Conservation (phyloP, 1,140 invertebrate genomes). For the Pseudoatta argentina region DNA sequence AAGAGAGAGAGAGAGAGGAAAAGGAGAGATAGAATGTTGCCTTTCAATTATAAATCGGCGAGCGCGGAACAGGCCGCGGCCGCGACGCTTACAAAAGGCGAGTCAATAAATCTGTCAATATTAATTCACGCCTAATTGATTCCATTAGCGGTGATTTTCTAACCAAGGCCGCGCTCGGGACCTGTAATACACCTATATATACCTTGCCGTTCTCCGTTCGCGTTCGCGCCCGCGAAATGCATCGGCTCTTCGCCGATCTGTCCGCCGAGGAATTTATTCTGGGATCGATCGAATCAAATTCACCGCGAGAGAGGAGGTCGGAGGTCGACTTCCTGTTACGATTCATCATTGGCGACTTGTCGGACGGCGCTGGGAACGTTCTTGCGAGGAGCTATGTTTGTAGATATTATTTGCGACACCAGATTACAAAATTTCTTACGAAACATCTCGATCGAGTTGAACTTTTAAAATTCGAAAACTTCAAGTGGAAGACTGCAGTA, state of each 20-base stretch:
- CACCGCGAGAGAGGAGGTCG: conserved; percentile 37
- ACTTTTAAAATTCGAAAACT: not conserved
- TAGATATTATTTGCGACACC: not conserved
- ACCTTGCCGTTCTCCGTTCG: conserved; percentile 10
- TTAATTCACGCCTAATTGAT: conserved; percentile 81
- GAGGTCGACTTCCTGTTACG: conserved; percentile 58
- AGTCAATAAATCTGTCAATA: conserved; percentile 83
- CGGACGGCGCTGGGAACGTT: conserved; percentile 12
- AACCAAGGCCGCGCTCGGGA: conserved; percentile 50
- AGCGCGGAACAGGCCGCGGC: conserved; percentile 68
- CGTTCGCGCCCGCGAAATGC: conserved; percentile 48
- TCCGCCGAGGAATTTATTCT: conserved; percentile 61
- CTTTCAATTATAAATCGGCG: conserved; percentile 77
- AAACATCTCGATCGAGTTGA: not conserved
- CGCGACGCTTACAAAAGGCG: conserved; percentile 77
- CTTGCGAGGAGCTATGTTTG: not conserved
- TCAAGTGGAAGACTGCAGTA: not conserved
- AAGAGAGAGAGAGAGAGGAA: not conserved
- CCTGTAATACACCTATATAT: conserved; percentile 38
- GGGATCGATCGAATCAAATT: conserved; percentile 57
- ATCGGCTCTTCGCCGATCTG: conserved; percentile 40
- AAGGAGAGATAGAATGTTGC: conserved; percentile 39
- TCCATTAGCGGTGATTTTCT: conserved; percentile 76
- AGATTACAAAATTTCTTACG: conserved; percentile 2
- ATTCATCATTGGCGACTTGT: conserved; percentile 50